Evolutionary conservation across 2,113 vertebrate genomes (phyloP), one percentile per base, ranked within the genome.

Genomic region (Pionites leucogaster): DNA sequence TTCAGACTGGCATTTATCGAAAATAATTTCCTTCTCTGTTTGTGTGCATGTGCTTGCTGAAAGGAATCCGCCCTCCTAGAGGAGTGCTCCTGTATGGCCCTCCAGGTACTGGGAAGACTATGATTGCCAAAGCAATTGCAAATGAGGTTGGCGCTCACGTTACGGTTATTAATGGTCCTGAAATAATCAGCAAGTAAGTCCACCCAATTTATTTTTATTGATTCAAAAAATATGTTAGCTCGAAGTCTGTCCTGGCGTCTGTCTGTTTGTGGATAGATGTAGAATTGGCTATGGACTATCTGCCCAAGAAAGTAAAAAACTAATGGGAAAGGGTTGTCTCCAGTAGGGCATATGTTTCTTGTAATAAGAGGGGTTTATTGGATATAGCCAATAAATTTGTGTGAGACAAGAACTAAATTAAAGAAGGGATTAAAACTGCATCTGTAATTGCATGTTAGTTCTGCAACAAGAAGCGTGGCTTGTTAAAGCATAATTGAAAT

Each of bases 151-250:
- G 99, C 28, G 99, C 99, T 86, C 98, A 99, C 14, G 98, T 99
- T 97, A 98, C 97, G 0, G 98, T 99, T 50, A 99, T 99, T 98
- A 99, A 99, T 22, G 99, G 99, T 31, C 99, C 99, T 31, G 99
- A 99, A 98, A 99, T 99, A 97, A 98, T 99, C 97, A 99, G 99
- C 99, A 99, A 99, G 99, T 99, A 98, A 64, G 99, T 97, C 15
- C 39, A 63, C 28, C 11, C 67, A 4, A 31, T 82, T 87, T 42
- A 71, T 90, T 90, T 90, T 46, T 59, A 65, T 86, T 37, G 29
- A 41, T 72, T 75, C 46, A 62, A 37, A 59, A 33, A 63, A 59
- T 64, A 6, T 1, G 35, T 19, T 18, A 55, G 62, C 23, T 23
- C 23, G 3, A 76, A 94, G n/a, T 55, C 33, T 55, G 17, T 57